These are phyloP conservation scores for Neotoma lepida DNA, from an alignment of 2,113 vertebrate species.

Conservation along the genomic window DNA sequence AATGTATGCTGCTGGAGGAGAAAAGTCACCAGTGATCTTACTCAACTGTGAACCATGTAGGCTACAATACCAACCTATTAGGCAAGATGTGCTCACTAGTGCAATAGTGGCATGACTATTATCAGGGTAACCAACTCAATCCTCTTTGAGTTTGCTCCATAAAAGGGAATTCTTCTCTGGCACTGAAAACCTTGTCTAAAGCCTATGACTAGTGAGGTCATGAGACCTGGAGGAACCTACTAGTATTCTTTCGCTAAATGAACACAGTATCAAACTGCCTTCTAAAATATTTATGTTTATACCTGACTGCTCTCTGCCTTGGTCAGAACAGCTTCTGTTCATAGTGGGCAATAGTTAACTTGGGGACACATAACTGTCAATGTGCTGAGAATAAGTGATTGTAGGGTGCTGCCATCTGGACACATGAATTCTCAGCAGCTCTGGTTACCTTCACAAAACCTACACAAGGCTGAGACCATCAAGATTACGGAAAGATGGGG, in stretches of 20 bases:
- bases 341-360: neutral
- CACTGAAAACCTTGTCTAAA: no score
- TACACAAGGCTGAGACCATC: neutral
- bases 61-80: neutral
- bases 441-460: neutral
- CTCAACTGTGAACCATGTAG: neutral
- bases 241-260: neutral
- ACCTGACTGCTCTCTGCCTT: neutral
- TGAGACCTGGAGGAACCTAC: neutral
- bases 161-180: neutral
- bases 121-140: neutral
- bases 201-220: no score
- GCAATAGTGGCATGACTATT: neutral
- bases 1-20: neutral
- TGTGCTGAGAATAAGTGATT: neutral
- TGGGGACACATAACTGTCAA: neutral
- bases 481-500: no score
- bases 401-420: neutral
- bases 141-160: no score
- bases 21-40: neutral
- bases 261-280: neutral
- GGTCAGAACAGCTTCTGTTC: neutral
- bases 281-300: neutral
- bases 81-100: neutral
- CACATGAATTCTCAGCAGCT: neutral